A percentile compares a stretch with the other conserved stretches of the same genome.
phyloP scores from a whole-genome alignment of 92 coral and sea anemone species.

The Heteractis magnifica region DNA sequence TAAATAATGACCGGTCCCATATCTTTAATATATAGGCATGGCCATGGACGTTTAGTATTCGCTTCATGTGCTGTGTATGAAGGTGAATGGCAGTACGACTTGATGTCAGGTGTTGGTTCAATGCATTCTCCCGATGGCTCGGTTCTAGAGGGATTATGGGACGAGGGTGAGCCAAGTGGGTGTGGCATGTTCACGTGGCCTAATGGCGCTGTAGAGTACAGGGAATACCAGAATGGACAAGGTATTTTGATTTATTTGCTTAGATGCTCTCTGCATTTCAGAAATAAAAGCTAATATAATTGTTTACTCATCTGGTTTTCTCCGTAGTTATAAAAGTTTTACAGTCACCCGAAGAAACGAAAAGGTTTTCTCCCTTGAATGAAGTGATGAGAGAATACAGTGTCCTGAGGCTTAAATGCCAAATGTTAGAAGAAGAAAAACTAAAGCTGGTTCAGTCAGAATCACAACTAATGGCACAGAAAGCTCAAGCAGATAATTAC shows the following conservation, averaged over 20 bases:
- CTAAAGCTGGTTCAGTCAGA: constrained; percentile 4
- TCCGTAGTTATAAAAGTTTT: neutral
- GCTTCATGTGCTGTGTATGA: constrained; percentile 62
- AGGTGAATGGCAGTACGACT: constrained; percentile 78
- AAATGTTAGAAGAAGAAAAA: constrained; percentile 19
- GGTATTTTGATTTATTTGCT: constrained; percentile 23
- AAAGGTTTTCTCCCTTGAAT: neutral
- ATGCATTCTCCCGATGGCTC: constrained; percentile 70
- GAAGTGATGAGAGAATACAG: constrained; percentile 11
- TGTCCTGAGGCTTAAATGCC: constrained; percentile 19
- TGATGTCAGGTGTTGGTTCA: constrained; percentile 65
- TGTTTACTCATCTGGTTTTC: neutral
- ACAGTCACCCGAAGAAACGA: neutral
- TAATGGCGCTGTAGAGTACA: constrained; percentile 65
- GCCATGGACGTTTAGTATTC: constrained; percentile 63
- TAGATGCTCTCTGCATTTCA: neutral
- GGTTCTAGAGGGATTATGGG: constrained; percentile 70
- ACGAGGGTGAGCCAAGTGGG: constrained; percentile 60
- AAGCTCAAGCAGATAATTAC: neutral
- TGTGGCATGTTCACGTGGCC: constrained; percentile 82
- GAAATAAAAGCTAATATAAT: neutral
- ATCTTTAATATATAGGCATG: constrained; percentile 47
- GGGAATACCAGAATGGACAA: constrained; percentile 51
- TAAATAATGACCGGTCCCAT: too few species aligned
- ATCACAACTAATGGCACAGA: neutral